Evolutionary conservation across 64 coral and sea anemone genomes (phyloP), one percentile per base, ranked within the genome.

Genomic region (Trachythela sp.): DNA sequence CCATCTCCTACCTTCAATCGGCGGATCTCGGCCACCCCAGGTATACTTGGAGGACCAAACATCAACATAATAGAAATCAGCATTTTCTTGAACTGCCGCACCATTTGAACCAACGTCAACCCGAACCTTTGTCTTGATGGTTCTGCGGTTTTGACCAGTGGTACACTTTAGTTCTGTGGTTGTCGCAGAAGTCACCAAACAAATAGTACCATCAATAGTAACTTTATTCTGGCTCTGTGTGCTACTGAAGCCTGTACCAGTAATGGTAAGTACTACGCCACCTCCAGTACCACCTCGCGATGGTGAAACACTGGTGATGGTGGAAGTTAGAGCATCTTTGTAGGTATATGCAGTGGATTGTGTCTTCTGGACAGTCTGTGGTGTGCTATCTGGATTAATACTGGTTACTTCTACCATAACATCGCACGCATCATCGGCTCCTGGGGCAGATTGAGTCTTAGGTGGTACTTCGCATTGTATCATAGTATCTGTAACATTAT

Each of bases 51-150:
- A 95, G 9, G 91, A 93, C 94, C 94, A 95, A 0, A 95, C 26
- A 31, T 95, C 94, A 18, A 95, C 85, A 45, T 95, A 95, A 5
- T 91, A 39, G 49, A 95, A 95, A 34, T 93, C 77, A 20, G 91
- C 91, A 39, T 54, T 43, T 13, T 91, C 91, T 48, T 91, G 89
- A 18, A 43, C 88, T n/a, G 94, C 91, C 18, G 90, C 49, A 7
- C 94, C 94, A 9, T 36, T 83, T 32, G 71, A 52, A 3, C 27
- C 91, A 51, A 95, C 88, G 36, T 90, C 88, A 9, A 95, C 77
- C n/a, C 91, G 84, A 33, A 95, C 88, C 17, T 87, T 84, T 20
- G 88, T 85, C 22, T 52, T 36, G 10, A 90, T 85, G 45, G 54
- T 71, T 6, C 94, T 91, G 5, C 24, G 32, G 2, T 87, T 83